Evolutionary conservation across 2,888 invertebrate species (phyloP).

Genomic region (Pteria penguin): DNA sequence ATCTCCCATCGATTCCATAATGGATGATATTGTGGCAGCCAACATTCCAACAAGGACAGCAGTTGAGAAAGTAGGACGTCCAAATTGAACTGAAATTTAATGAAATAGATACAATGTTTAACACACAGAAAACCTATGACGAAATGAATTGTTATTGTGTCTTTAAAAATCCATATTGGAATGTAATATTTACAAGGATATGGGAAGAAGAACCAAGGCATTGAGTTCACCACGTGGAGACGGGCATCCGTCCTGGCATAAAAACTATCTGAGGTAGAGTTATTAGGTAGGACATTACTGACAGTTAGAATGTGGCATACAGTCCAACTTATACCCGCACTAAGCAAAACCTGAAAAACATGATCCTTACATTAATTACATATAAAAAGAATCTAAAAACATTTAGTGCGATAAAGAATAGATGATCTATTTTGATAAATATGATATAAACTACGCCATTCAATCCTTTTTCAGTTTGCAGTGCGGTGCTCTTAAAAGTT

Average conservation of each 20-base stretch:
- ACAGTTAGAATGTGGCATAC: slow-evolving; percentile 57
- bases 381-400: no score
- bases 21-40: slow-evolving; percentile 62
- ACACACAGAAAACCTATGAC: neutral
- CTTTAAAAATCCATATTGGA: neutral
- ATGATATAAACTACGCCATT: no score
- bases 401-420: no score
- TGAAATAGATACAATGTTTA: no score
- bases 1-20: slow-evolving; percentile 85
- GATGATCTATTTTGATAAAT: no score
- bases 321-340: slow-evolving; percentile 55
- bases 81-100: slow-evolving; percentile 82
- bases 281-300: slow-evolving; percentile 50
- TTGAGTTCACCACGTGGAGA: slow-evolving; percentile 47
- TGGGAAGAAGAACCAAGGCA: slow-evolving; percentile 62
- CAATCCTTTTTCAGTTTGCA: no score
- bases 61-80: slow-evolving; percentile 63
- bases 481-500: no score
- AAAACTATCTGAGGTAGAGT: slow-evolving; percentile 36
- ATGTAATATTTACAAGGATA: slow-evolving; percentile 60
- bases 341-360: slow-evolving; percentile 55
- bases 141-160: no score
- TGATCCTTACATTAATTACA: neutral
- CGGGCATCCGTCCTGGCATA: slow-evolving; percentile 57
- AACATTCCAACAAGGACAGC: slow-evolving; percentile 66